These are phyloP conservation scores for Centropus bengalensis DNA, from an alignment of 2,113 vertebrate species.

Conservation along the genomic window DNA sequence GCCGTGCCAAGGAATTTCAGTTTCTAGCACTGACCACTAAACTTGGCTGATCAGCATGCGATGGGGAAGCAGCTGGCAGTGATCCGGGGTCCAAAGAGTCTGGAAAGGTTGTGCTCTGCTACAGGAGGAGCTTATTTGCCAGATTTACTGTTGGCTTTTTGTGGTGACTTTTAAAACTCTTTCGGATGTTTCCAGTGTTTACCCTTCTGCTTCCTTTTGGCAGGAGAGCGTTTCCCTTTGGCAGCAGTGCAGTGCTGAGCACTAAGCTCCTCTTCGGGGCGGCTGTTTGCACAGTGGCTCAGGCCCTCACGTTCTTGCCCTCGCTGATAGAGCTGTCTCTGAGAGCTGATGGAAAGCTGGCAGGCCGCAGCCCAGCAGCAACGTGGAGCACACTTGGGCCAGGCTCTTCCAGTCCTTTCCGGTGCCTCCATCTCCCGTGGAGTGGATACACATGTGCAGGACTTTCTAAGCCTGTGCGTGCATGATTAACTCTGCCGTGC, in stretches of 20 bases:
- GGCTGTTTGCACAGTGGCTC: background rate
- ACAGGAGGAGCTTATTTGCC: background rate
- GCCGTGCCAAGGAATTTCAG: background rate
- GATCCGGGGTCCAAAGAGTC: background rate
- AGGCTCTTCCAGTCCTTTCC: background rate
- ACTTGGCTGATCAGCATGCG: background rate
- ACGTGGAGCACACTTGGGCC: background rate
- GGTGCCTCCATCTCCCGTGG: conserved; percentile 1
- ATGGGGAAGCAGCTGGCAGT: background rate
- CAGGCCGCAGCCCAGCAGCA: background rate
- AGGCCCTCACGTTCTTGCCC: background rate
- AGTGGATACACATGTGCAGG: background rate
- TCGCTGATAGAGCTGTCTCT: conserved; percentile 26
- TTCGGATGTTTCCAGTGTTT: background rate
- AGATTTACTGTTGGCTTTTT: background rate
- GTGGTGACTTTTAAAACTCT: background rate
- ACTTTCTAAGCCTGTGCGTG: background rate
- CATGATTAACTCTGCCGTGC: background rate
- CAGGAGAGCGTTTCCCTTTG: background rate
- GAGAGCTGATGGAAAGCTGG: conserved; percentile 33
- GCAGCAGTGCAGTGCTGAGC: background rate
- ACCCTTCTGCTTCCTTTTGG: background rate
- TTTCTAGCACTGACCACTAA: background rate
- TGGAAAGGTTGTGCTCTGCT: background rate
- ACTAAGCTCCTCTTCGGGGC: background rate